phyloP scores from a whole-genome alignment of 2,797 vertebrate genomes.

The Phataginus tricuspis region DNA sequence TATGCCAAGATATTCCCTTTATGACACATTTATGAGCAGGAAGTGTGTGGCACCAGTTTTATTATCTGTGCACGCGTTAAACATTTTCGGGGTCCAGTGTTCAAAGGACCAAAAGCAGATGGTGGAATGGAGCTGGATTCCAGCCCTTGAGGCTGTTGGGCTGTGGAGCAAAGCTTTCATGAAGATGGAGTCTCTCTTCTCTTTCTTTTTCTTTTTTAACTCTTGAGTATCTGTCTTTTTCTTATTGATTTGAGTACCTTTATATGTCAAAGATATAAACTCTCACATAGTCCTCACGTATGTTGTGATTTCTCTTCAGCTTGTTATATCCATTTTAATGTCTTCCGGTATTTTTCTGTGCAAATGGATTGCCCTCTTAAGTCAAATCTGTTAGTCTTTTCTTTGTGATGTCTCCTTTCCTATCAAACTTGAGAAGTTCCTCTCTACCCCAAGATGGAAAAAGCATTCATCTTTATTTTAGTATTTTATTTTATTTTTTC shows the following conservation, averaged over 20 bases:
- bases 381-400: neutral
- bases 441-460: neutral
- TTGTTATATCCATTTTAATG: neutral
- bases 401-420: neutral
- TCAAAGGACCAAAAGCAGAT: neutral
- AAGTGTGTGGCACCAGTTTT: neutral
- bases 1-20: too few species aligned
- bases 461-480: neutral
- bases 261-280: neutral
- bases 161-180: neutral
- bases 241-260: neutral
- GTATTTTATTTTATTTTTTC: neutral
- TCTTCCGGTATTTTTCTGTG: neutral
- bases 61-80: too few species aligned
- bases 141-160: neutral
- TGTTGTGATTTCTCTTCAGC: neutral
- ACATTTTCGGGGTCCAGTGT: too few species aligned
- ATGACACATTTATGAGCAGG: neutral
- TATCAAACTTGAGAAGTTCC: neutral
- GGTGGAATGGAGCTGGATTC: fast-evolving
- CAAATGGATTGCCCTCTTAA: neutral
- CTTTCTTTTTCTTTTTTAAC: neutral
- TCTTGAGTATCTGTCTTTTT: neutral
- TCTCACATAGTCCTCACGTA: fast-evolving
- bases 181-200: neutral